A percentile compares a stretch with the other conserved stretches of the same genome.
Evolutionary conservation across 2,888 invertebrate genomes (phyloP).

Genomic region (Apocheima hispidaria): DNA sequence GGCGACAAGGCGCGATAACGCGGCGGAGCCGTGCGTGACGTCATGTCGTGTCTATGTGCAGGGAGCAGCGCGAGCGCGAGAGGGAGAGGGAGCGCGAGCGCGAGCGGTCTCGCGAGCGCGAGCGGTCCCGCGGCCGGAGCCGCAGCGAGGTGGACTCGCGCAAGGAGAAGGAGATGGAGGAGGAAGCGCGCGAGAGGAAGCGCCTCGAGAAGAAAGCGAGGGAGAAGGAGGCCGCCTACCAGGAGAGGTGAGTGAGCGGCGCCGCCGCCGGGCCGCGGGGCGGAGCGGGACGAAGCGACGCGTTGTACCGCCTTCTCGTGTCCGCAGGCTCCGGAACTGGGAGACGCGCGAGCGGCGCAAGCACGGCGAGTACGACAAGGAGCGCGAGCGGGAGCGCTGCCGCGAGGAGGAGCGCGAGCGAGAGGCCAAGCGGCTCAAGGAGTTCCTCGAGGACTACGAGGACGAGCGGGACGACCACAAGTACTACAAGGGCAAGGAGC

Average conservation of each 20-base stretch:
- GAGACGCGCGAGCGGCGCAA: conserved; percentile 96
- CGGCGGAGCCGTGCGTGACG: too few relatives aligned
- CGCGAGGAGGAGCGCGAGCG: conserved; percentile 95
- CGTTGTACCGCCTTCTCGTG: background rate
- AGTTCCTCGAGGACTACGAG: conserved; percentile 99
- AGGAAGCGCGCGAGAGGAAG: conserved; percentile 96
- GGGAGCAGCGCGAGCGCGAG: conserved; percentile 66
- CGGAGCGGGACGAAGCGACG: background rate
- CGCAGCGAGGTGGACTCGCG: conserved; percentile 88
- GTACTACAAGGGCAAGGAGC: conserved; percentile 93
- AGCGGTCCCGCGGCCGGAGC: conserved; percentile 77
- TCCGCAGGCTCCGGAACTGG: conserved; percentile 87
- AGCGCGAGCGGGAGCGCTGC: conserved; percentile 90
- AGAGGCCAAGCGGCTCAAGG: conserved; percentile 97
- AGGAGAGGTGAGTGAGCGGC: conserved; percentile 87
- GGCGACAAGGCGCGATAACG: conserved; percentile 1
- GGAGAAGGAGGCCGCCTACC: conserved; percentile 98
- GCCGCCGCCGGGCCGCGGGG: background rate
- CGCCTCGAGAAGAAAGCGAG: conserved; percentile 95
- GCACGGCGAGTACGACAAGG: conserved; percentile 95
- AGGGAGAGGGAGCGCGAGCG: conserved; percentile 74
- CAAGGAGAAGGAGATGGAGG: conserved; percentile 94
- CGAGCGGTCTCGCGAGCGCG: conserved; percentile 64
- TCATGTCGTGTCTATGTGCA: conserved; percentile 26
- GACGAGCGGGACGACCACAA: conserved; percentile 99